Percentiles rank a stretch among this genome's conserved stretches.
Conservation (phyloP, 2,113 vertebrate genomes). For the Peucedramus taeniatus region DNA sequence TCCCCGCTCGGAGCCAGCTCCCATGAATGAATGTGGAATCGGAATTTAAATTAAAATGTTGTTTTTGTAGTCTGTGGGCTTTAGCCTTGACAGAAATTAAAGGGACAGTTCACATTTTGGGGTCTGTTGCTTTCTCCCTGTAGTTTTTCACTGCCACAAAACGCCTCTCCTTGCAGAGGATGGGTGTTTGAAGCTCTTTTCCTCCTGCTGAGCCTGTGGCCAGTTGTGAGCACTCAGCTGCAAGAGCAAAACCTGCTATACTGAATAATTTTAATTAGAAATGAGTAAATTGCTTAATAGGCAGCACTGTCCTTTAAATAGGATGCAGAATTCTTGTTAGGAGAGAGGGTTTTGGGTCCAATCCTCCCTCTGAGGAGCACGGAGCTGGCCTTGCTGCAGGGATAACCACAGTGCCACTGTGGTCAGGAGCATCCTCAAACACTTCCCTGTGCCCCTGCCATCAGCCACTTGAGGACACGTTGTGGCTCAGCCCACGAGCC, state of each 20-base stretch:
- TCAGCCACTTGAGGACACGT: accelerated
- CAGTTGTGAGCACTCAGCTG: background rate
- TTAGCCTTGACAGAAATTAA: conserved; percentile 57
- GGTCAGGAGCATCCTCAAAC: background rate
- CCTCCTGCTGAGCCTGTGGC: background rate
- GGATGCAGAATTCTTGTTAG: background rate
- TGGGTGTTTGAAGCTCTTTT: background rate
- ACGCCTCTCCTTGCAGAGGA: background rate
- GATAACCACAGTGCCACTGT: background rate
- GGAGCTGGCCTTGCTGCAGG: background rate
- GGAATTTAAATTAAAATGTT: conserved; percentile 75
- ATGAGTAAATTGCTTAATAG: conserved; percentile 8
- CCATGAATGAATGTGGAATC: conserved; percentile 68
- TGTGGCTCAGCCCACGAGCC: background rate
- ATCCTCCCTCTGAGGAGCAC: accelerated
- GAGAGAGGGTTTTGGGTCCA: background rate
- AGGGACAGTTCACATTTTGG: conserved; percentile 17
- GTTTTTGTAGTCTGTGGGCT: conserved; percentile 59
- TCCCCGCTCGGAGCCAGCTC: conserved; percentile 60
- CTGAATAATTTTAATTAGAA: conserved; percentile 18
- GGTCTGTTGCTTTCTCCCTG: background rate
- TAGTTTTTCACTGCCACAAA: background rate
- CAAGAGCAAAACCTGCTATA: background rate
- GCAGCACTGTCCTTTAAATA: background rate
- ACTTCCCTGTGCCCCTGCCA: background rate